Conservation (phyloP, 1,140 invertebrate genomes). For the Hypsibius dujardini region DNA sequence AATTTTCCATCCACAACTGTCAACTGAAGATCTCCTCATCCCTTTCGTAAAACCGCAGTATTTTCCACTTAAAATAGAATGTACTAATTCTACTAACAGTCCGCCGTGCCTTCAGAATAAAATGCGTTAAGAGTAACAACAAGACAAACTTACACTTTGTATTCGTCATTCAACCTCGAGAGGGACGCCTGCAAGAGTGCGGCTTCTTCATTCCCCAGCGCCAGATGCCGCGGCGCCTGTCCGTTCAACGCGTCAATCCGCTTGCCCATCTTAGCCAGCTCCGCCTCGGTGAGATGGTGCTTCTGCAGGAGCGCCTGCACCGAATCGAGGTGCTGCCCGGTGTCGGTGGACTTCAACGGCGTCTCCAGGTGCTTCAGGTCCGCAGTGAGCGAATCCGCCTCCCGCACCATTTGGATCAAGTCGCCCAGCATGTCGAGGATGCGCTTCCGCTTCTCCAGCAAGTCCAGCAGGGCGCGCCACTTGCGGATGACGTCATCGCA, state of each 20-base stretch:
- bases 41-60: too few species aligned
- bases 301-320: constrained; percentile 84
- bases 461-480: constrained; percentile 64
- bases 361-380: constrained; percentile 61
- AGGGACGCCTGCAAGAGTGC: neutral
- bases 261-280: constrained; percentile 61
- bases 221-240: constrained; percentile 38
- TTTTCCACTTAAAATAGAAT: neutral
- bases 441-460: constrained; percentile 64
- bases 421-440: constrained; percentile 50
- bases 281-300: constrained; percentile 72
- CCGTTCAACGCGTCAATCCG: constrained; percentile 55
- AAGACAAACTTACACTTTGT: neutral
- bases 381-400: constrained; percentile 70
- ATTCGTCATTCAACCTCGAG: neutral
- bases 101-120: neutral
- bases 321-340: constrained; percentile 71
- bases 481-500: constrained; percentile 68
- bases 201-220: constrained; percentile 23
- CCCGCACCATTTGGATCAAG: constrained; percentile 64
- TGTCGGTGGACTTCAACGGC: constrained; percentile 65
- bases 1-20: too few species aligned
- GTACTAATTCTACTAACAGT: neutral
- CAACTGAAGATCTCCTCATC: too few species aligned
- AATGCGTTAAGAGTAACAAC: neutral